Conservation (phyloP, 1,140 invertebrate species). For the Drosophila nasuta region DNA sequence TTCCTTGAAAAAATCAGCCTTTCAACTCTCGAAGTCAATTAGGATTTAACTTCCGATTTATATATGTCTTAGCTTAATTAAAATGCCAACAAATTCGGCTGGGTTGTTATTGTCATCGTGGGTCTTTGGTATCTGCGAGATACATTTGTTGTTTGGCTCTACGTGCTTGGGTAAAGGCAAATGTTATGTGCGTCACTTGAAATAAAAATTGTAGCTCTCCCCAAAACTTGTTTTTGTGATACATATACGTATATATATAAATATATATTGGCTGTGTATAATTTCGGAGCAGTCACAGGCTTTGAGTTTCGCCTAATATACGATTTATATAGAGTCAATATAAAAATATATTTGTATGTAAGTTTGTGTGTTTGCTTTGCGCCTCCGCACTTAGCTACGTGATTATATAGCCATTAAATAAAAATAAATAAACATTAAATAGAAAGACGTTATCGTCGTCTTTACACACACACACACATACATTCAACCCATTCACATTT, state of each 20-base stretch:
- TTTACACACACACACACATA: constrained; percentile 3
- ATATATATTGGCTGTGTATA: background rate
- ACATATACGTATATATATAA: background rate
- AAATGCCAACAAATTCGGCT: background rate
- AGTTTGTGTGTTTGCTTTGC: constrained; percentile 26
- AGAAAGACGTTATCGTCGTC: constrained; percentile 34
- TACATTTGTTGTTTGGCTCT: constrained; percentile 32
- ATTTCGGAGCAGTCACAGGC: constrained; percentile 28
- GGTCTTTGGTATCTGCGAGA: constrained; percentile 46
- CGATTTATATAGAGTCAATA: constrained; percentile 15
- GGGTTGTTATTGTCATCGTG: constrained; percentile 2
- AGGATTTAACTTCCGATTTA: no score
- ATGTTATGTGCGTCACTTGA: constrained; percentile 73
- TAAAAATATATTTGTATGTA: constrained; percentile 2
- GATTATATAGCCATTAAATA: constrained; percentile 75
- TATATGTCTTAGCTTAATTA: background rate
- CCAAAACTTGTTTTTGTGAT: constrained; percentile 67
- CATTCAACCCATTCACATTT: constrained; percentile 18
- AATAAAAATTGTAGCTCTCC: constrained; percentile 64
- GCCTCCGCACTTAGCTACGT: constrained; percentile 56
- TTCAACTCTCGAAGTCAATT: no score
- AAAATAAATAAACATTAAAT: constrained; percentile 36
- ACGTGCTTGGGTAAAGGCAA: constrained; percentile 59
- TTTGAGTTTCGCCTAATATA: constrained; percentile 40
- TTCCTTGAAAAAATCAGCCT: no score